phyloP scores from a whole-genome alignment of 2,113 vertebrate genomes.

The Sebastes fasciatus region DNA sequence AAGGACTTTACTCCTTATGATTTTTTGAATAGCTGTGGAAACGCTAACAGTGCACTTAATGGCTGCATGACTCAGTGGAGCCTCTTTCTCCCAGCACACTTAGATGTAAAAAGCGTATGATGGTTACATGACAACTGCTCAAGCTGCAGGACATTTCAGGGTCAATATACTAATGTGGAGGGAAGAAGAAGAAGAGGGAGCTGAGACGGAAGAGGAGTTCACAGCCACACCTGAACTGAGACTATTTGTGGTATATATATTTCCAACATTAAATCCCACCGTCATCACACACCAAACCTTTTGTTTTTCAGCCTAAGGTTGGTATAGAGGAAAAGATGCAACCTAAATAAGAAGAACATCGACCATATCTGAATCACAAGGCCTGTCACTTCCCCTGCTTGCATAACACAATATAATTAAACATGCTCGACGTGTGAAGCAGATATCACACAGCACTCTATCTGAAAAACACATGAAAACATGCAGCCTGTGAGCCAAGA shows the following conservation, averaged over 20 bases:
- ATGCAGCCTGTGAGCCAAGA: constrained; percentile 49
- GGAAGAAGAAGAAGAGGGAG: background rate
- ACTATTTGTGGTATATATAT: too few relatives aligned
- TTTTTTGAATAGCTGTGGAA: constrained; percentile 18
- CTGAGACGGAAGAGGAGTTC: background rate
- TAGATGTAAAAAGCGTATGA: constrained; percentile 32
- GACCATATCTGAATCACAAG: constrained; percentile 49
- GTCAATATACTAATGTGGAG: constrained; percentile 40
- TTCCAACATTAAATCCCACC: background rate
- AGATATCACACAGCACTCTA: constrained; percentile 10
- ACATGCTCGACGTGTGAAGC: background rate
- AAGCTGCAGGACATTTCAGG: constrained; percentile 54
- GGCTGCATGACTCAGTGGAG: constrained; percentile 32
- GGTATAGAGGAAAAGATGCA: constrained; percentile 15
- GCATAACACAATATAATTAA: constrained; percentile 47
- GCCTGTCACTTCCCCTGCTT: constrained; percentile 60
- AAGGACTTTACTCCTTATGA: background rate
- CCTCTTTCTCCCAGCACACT: constrained; percentile 17
- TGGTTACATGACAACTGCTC: constrained; percentile 49
- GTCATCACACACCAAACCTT: background rate
- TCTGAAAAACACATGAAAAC: constrained; percentile 15
- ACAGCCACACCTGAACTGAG: constrained; percentile 40
- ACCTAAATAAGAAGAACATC: constrained; percentile 16
- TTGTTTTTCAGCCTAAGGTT: background rate
- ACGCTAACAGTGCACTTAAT: constrained; percentile 6